Evolutionary conservation across 2,888 invertebrate genomes (phyloP).

Genomic region (Tachystola acroxantha): DNA sequence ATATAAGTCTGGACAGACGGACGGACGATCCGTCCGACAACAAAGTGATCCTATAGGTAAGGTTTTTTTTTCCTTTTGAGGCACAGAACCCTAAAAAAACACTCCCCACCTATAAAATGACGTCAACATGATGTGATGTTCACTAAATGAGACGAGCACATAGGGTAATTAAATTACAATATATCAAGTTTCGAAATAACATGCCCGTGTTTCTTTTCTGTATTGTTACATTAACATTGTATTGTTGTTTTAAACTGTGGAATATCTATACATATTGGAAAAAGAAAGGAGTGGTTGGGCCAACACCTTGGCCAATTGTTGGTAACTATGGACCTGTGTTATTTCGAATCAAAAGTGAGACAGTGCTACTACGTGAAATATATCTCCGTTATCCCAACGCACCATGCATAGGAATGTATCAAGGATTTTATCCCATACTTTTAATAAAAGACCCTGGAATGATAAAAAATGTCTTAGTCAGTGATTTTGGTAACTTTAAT

Average conservation of each 20-base stretch:
- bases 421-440: neutral
- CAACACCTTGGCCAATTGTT: conserved; percentile 1
- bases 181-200: no score
- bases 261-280: neutral
- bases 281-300: conserved; percentile 2
- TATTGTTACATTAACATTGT: neutral
- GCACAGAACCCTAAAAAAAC: no score
- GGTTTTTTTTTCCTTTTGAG: no score
- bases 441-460: conserved; percentile 2
- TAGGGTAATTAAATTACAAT: no score
- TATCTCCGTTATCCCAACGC: conserved; percentile 4
- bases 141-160: no score
- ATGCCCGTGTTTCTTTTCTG: no score
- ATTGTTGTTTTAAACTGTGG: neutral
- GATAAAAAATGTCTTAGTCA: conserved; percentile 2
- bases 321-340: conserved; percentile 5
- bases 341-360: neutral
- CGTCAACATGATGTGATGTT: no score
- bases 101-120: no score
- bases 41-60: no score
- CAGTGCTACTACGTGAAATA: neutral
- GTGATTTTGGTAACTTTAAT: neutral
- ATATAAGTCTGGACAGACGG: no score
- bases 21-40: no score
- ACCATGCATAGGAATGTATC: conserved; percentile 2